Conservation (phyloP, 1,140 invertebrate genomes). For the Drosophila obscura region DNA sequence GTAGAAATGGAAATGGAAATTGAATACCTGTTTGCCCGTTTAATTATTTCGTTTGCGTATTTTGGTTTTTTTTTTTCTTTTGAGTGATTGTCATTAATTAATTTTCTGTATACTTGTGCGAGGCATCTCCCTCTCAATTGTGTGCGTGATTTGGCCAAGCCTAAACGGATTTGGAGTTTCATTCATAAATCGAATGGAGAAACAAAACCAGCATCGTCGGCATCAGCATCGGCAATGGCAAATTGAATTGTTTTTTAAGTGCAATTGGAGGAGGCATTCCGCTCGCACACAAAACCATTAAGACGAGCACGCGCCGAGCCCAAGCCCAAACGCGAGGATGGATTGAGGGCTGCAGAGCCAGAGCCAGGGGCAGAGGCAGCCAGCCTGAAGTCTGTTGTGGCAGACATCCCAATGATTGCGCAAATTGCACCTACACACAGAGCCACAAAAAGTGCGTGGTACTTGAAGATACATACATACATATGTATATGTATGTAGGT, state of each 20-base stretch:
- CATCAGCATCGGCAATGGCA: constrained; percentile 41
- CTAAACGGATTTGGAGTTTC: constrained; percentile 57
- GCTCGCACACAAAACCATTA: constrained; percentile 54
- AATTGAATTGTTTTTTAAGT: constrained; percentile 82
- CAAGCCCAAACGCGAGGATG: constrained; percentile 36
- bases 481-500: no score
- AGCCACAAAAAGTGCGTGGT: constrained; percentile 68
- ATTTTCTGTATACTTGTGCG: constrained; percentile 58
- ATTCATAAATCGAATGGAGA: constrained; percentile 70
- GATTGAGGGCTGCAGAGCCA: constrained; percentile 14
- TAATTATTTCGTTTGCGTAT: constrained; percentile 83
- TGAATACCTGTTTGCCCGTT: constrained; percentile 78
- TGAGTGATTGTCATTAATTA: constrained; percentile 82
- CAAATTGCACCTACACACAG: constrained; percentile 80
- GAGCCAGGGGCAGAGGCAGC: background rate
- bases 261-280: constrained; percentile 65
- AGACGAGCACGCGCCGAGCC: constrained; percentile 69
- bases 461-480: constrained; percentile 37
- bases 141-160: constrained; percentile 48
- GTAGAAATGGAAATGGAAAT: constrained; percentile 57
- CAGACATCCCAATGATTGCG: constrained; percentile 70
- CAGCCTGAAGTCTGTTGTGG: constrained; percentile 1
- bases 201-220: background rate
- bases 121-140: background rate
- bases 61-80: constrained; percentile 62